These are phyloP conservation scores for Lepidochitona cinerea DNA, from an alignment of 2,888 invertebrate species.

Conservation along the genomic window DNA sequence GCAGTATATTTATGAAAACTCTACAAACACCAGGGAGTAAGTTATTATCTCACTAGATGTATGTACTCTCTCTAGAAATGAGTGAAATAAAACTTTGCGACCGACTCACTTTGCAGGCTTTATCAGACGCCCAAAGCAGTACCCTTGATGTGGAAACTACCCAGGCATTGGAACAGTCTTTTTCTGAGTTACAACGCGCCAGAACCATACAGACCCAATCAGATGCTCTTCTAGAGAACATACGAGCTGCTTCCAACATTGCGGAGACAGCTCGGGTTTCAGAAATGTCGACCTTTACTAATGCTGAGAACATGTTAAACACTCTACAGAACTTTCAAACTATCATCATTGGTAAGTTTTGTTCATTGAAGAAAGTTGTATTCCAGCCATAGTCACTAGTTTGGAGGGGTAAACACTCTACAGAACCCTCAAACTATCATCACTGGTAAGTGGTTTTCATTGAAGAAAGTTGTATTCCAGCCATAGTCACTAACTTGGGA, in stretches of 20 bases:
- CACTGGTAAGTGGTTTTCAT: too few relatives aligned
- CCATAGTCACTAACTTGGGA: too few relatives aligned
- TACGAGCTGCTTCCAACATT: background rate
- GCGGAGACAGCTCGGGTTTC: constrained; percentile 6
- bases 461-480: too few relatives aligned
- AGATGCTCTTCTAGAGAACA: background rate
- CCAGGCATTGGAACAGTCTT: background rate
- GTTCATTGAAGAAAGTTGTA: background rate
- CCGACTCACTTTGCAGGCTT: background rate
- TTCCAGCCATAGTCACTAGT: too few relatives aligned
- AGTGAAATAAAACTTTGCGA: too few relatives aligned
- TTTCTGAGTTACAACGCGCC: background rate
- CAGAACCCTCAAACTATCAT: too few relatives aligned
- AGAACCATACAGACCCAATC: background rate
- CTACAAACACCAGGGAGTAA: too few relatives aligned
- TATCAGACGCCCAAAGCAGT: background rate
- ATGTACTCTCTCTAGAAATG: too few relatives aligned
- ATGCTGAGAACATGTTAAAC: constrained; percentile 12
- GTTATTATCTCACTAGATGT: too few relatives aligned
- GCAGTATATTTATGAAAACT: too few relatives aligned
- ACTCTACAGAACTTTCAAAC: constrained; percentile 11
- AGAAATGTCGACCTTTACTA: constrained; percentile 1
- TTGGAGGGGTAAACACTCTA: too few relatives aligned
- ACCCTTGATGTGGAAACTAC: background rate
- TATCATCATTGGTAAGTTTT: background rate